Evolutionary conservation across 2,888 invertebrate genomes (phyloP), one percentile per base, ranked within the genome.

Genomic region (Drosophila borealis): DNA sequence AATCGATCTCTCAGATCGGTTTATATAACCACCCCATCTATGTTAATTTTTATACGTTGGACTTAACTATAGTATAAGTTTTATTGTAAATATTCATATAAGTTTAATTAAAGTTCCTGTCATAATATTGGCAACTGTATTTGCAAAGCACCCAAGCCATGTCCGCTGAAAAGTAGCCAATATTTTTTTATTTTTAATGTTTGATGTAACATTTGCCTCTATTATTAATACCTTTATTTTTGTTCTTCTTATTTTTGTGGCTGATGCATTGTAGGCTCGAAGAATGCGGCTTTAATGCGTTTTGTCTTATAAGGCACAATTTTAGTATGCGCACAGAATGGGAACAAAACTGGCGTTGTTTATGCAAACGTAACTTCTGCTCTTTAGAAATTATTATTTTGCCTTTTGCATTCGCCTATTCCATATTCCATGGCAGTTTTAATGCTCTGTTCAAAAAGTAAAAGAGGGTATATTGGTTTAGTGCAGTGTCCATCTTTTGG

Each of bases 321-420:
- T 83, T 81, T 81, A 61, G 68, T 64, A 78, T 85, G 80, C 80
- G 45, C 73, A 82, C 61, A 77, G 76, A 81, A 86, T 61, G 81
- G 66, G 83, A 67, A 82, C 81, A 86, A 70, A 81, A 83, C 77
- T 86, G 74, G 53, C 70, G 78, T 86, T 84, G 79, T 80, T 85
- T 86, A 88, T 85, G 84, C 86, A 88, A 88, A 83, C 81, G 73
- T 78, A 80, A 83, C 88, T 88, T 85, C 79, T 80, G 75, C 84
- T 75, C 87, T 83, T 86, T 88, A 79, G 78, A 85, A 85, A 85
- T 83, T 86, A 88, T 88, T 84, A 80, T 88, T 74, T 68, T 61
- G 59, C 59, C 51, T 75, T 71, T 53, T 56, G 45, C 71, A 62
- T 74, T 74, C 49, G 63, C 61, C 78, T 61, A 59, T 73, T 45